Evolutionary conservation across 2,113 vertebrate species (phyloP), one percentile per base, ranked within the genome.

Genomic region (Paracanthobrama guichenoti): DNA sequence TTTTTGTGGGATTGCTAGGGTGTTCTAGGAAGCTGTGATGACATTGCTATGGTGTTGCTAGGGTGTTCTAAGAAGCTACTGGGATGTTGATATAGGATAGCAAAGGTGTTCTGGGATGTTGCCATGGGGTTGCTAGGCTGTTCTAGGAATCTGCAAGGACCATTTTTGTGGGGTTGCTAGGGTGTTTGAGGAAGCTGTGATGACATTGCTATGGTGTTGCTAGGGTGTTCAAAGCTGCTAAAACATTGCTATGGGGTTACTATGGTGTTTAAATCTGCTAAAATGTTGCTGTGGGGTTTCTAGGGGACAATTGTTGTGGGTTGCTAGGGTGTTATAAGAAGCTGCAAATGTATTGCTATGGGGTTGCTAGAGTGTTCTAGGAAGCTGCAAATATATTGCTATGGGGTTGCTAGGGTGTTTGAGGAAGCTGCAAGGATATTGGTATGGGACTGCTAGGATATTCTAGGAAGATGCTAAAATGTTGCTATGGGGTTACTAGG

Each of bases 21-120:
- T 0, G n/a, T 24, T 26, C 24, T 62, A 14, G 1, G 5, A 13
- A 11, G 9, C 0, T 24, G 11, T 0, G 0, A 5, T 0, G 0
- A 26, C 0, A 2, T 62, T 62, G 11, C 1, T 5, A 26, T 13
- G 2, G 59, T 4, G 26, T 7, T 64, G 26, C 24, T 62, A 24
- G n/a, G 59, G 3, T 28, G 24, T 2, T 64, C 1, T 31, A 31
- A 4, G 6, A 50, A 50, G 48, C 1, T 64, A n/a, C 4, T 14
- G 26, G 0, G 0, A 2, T 5, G 0, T 16, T 16, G 26, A 6
- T 2, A 16, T 16, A 26, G 62, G 1, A 13, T 64, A 31, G 26
- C 13, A 14, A 26, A 0, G 60, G 12, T 14, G 13, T n/a, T n/a
- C n/a, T n/a, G n/a, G n/a, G 0, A 2, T 6, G 0, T 14, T 16